These are phyloP conservation scores for Archocentrus centrarchus DNA, from an alignment of 2,113 vertebrate species.

Conservation along the genomic window DNA sequence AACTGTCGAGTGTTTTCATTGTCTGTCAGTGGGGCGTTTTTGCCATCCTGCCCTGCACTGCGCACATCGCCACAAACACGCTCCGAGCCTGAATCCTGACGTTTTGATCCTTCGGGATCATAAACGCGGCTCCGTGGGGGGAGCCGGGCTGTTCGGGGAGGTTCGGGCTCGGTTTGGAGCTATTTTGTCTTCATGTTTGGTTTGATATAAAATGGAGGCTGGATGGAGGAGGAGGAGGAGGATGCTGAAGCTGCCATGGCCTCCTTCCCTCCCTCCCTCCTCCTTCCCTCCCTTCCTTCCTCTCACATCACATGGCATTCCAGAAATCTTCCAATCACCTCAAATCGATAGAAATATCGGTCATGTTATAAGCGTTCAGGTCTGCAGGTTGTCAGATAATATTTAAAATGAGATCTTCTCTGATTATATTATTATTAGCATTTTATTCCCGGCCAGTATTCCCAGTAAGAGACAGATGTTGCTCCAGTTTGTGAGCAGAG, in stretches of 20 bases:
- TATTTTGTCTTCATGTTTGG: background rate
- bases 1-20: slow-evolving; percentile 10
- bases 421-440: too few relatives aligned
- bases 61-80: slow-evolving; percentile 59
- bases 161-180: background rate
- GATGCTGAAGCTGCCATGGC: slow-evolving; percentile 52
- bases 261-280: background rate
- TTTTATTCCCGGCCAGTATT: background rate
- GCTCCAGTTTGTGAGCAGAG: background rate
- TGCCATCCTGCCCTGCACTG: background rate
- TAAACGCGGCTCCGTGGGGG: accelerated
- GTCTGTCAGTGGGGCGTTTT: slow-evolving; percentile 52
- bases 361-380: background rate
- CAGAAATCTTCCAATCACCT: background rate
- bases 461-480: background rate
- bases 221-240: slow-evolving; percentile 42
- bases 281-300: background rate
- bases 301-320: slow-evolving; percentile 8
- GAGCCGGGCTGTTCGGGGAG: accelerated
- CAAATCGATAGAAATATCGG: background rate
- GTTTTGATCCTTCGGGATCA: accelerated
- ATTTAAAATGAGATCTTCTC: background rate
- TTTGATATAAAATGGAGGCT: slow-evolving; percentile 71
- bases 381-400: background rate
- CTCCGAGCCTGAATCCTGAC: accelerated